Percentiles rank a stretch among this genome's conserved stretches.
These are phyloP conservation scores for Pyralis farinalis DNA, from an alignment of 2,888 invertebrate genomes.

Conservation along the genomic window DNA sequence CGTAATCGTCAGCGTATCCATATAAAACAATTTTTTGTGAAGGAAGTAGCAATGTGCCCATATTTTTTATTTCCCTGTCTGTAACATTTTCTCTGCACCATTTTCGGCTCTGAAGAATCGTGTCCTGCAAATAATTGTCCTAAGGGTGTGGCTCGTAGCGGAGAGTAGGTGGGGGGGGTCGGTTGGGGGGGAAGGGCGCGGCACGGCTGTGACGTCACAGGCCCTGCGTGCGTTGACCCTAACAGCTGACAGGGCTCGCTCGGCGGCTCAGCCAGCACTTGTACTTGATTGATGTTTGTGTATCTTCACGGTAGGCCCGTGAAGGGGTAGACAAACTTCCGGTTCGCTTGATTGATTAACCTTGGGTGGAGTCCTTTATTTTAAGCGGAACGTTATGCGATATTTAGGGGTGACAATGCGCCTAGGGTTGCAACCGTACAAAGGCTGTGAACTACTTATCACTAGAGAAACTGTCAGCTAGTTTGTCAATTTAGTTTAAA, in stretches of 20 bases:
- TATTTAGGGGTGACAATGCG: no score
- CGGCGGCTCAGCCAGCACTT: slow-evolving; percentile 2
- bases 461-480: no score
- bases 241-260: slow-evolving; percentile 49
- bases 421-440: no score
- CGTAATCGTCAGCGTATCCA: no score
- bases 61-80: no score
- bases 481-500: no score
- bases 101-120: slow-evolving; percentile 49
- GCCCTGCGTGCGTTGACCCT: slow-evolving; percentile 59
- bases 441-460: no score
- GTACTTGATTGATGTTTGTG: slow-evolving; percentile 21
- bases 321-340: slow-evolving; percentile 18
- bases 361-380: neutral
- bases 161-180: slow-evolving; percentile 25
- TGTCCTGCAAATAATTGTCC: slow-evolving; percentile 69
- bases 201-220: slow-evolving; percentile 60
- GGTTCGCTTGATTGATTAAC: slow-evolving; percentile 16
- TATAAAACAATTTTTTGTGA: no score
- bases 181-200: slow-evolving; percentile 52
- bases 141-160: slow-evolving; percentile 25
- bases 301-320: slow-evolving; percentile 14
- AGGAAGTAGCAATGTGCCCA: no score
- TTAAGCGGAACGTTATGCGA: no score
- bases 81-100: slow-evolving; percentile 7